Evolutionary conservation across 2,888 invertebrate species (phyloP).

Genomic region (Dolichomitus sp.): DNA sequence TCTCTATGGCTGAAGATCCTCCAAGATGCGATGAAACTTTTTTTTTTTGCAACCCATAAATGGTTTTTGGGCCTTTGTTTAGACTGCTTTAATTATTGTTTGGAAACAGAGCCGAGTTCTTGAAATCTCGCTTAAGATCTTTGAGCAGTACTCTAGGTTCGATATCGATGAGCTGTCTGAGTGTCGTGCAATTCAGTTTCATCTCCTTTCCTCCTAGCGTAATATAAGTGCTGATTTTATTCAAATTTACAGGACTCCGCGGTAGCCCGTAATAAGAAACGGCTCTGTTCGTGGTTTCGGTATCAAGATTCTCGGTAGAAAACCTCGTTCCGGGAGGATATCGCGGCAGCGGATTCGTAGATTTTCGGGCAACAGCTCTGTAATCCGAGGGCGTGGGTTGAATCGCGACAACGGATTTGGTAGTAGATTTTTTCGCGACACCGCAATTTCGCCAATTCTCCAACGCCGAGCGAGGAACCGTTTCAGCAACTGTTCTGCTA

Average conservation of each 20-base stretch:
- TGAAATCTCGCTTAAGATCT: conserved; percentile 79
- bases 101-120: neutral
- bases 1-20: too few species aligned
- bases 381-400: conserved; percentile 68
- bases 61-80: neutral
- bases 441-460: conserved; percentile 69
- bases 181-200: conserved; percentile 86
- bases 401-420: conserved; percentile 73
- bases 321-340: conserved; percentile 71
- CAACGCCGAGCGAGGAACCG: conserved; percentile 44
- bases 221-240: conserved; percentile 87
- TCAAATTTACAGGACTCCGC: conserved; percentile 83
- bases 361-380: conserved; percentile 86
- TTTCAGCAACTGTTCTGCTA: conserved; percentile 28
- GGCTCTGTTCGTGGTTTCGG: conserved; percentile 63
- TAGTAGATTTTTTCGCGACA: conserved; percentile 86
- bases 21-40: too few species aligned
- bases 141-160: conserved; percentile 86
- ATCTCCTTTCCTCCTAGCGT: conserved; percentile 87
- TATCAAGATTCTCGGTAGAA: conserved; percentile 64
- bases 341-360: conserved; percentile 86
- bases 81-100: neutral
- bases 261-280: conserved; percentile 87
- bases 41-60: too few species aligned
- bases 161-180: conserved; percentile 87